These are phyloP conservation scores for Chaenocephalus aceratus DNA, from an alignment of 2,113 vertebrate genomes.

Conservation along the genomic window DNA sequence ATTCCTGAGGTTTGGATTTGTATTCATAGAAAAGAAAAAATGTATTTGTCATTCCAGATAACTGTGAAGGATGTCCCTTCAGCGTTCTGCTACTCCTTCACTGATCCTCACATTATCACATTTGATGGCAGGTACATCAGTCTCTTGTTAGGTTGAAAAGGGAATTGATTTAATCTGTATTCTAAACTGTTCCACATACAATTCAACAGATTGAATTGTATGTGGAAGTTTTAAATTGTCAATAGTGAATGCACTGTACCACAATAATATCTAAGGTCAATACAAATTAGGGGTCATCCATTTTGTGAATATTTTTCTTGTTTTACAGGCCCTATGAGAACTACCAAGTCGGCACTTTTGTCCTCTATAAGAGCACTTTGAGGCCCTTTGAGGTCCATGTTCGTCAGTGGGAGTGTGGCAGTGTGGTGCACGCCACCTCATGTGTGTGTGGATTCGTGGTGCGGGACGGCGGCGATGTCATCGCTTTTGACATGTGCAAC, in stretches of 20 bases:
- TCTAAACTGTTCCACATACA: neutral
- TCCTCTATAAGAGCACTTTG: constrained; percentile 87
- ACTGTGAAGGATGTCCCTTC: constrained; percentile 86
- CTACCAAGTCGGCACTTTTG: constrained; percentile 90
- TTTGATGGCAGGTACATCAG: constrained; percentile 93
- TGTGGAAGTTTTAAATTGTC: neutral
- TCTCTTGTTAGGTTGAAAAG: neutral
- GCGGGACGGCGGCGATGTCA: constrained; percentile 83
- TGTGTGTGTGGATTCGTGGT: constrained; percentile 91
- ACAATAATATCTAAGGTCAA: neutral
- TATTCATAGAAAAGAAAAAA: neutral
- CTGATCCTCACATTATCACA: constrained; percentile 93
- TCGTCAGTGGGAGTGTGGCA: constrained; percentile 93
- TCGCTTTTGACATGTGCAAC: constrained; percentile 92
- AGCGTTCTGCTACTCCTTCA: constrained; percentile 92
- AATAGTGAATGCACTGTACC: neutral
- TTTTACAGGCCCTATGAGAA: constrained; percentile 89
- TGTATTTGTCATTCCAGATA: constrained; percentile 81
- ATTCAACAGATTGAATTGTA: neutral
- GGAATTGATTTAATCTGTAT: neutral
- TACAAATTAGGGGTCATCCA: neutral
- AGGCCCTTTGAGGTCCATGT: constrained; percentile 91
- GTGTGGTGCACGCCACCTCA: constrained; percentile 83
- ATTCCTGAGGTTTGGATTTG: neutral
- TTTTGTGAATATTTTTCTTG: neutral